Conservation (phyloP, 2,113 vertebrate species). For the Nesogale talazaci region DNA sequence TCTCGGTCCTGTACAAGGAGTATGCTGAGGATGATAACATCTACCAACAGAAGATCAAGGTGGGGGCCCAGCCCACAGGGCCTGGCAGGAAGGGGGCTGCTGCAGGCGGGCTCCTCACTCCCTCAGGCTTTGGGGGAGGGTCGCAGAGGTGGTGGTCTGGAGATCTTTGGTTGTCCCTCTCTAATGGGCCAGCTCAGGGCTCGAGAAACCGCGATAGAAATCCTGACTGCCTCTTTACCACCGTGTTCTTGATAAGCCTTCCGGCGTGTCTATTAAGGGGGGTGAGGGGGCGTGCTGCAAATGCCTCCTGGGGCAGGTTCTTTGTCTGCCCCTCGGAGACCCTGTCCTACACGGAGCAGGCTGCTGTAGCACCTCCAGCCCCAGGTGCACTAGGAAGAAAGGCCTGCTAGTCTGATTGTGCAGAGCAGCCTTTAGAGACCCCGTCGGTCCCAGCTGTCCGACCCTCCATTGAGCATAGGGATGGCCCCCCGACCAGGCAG, state of each 20-base stretch:
- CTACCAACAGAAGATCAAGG: slow-evolving; percentile 97
- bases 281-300: no score
- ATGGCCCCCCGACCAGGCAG: background rate
- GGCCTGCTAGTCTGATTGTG: background rate
- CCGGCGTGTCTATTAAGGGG: background rate
- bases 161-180: background rate
- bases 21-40: slow-evolving; percentile 93
- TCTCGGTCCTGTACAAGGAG: slow-evolving; percentile 92
- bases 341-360: background rate
- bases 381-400: background rate
- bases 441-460: background rate
- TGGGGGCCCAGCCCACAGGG: slow-evolving; percentile 67
- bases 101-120: background rate
- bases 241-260: background rate
- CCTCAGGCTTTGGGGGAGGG: background rate
- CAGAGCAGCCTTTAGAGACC: background rate
- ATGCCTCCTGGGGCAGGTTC: background rate
- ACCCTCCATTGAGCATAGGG: background rate
- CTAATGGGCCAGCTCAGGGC: background rate
- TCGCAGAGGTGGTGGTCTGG: background rate
- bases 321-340: background rate
- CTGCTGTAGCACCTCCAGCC: background rate
- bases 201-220: background rate
- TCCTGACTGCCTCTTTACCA: background rate
- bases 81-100: background rate